Conservation (phyloP, 1,140 invertebrate genomes). For the Homarus americanus region DNA sequence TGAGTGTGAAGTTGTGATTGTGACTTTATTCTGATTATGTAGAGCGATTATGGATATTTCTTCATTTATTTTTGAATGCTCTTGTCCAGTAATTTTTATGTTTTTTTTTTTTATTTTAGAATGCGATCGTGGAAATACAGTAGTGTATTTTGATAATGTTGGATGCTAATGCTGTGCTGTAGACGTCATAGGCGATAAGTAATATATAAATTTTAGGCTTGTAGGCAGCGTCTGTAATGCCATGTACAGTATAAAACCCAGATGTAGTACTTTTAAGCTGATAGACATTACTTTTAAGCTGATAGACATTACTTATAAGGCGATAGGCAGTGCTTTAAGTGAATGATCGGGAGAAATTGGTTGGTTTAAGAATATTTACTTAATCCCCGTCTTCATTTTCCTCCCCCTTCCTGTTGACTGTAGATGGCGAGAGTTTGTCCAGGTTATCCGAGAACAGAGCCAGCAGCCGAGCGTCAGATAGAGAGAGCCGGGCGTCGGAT, state of each 20-base stretch:
- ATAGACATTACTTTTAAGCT: no score
- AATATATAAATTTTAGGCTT: background rate
- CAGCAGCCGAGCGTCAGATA: slow-evolving; percentile 56
- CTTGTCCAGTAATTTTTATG: background rate
- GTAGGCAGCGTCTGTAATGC: no score
- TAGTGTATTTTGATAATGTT: background rate
- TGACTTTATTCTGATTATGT: no score
- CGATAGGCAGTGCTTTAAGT: no score
- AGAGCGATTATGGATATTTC: no score
- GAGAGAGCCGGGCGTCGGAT: slow-evolving; percentile 67
- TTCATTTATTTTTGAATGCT: background rate
- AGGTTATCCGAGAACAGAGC: slow-evolving; percentile 52
- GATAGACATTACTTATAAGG: no score
- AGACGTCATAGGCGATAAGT: background rate
- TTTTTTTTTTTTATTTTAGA: background rate
- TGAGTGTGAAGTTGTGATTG: no score
- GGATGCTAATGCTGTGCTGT: background rate
- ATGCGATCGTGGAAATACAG: background rate
- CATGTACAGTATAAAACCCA: no score
- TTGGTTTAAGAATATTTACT: background rate
- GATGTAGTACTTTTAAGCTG: no score
- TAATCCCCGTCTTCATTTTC: background rate
- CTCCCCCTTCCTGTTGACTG: no score
- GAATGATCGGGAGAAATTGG: no score
- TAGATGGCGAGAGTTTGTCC: slow-evolving; percentile 50